Base-by-base conservation (phyloP, 2,113 vertebrate species). In the Phrynosoma blainvillii region DNA sequence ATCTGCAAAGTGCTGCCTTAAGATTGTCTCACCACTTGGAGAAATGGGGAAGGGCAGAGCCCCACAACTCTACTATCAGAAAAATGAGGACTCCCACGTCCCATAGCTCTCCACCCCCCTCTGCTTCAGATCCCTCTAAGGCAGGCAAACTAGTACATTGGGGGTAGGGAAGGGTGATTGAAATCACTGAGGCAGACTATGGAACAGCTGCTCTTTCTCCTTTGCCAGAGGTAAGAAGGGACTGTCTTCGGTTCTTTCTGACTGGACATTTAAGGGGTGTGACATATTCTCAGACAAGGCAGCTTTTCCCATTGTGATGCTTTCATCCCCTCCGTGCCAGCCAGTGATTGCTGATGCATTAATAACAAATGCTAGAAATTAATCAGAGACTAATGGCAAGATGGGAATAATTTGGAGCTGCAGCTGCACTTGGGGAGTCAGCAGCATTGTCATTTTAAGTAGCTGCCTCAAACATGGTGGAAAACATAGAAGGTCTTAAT, bases 331-430 rank as follows among this genome's bases (percentile, higher is more conserved):
- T 0, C 7, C 54, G 23, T 23, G 78, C n/a, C n/a, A 86, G 66
- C 79, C 66, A 68, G 85, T 2, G 1, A 79, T 90, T 85, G 77
- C 68, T 91, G 13, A 0, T 88, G 3, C 40, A 16, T 75, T 89
- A 86, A 86, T 30, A 52, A 56, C 42, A 54, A 88, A 88, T 77
- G 65, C 62, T 68, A 25, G 52, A 92, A 90, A 89, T 87, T 54
- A 80, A 9, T 77, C 42, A 11, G 12, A 91, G 66, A 40, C 23
- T 65, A 84, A 84, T 82, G 84, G 74, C 42, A 82, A 90, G 89
- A 90, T 16, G 40, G 27, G 92, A 90, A 90, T 23, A 5, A 83
- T 78, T 71, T 73, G 74, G 88, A 71, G 40, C 23, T 40, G 80
- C 52, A 70, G 78, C 83, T 81, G 77, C 59, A 81, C 77, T 68